Base-by-base conservation (phyloP, 2,888 invertebrate species). In the Rhogogaster chlorosoma region DNA sequence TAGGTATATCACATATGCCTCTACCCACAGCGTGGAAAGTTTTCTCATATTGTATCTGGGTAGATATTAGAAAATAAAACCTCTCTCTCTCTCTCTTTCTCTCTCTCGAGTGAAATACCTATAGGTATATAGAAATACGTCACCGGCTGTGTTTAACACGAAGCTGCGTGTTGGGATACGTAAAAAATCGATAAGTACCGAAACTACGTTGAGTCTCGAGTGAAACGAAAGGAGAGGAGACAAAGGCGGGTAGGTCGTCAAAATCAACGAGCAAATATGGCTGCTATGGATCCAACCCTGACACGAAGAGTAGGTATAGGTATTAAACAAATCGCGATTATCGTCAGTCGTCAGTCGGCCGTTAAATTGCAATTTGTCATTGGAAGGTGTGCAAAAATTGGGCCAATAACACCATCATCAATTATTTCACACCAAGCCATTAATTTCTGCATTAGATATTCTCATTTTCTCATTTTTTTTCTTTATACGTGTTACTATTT, bases 351-450 rank as follows among this genome's bases (percentile, higher is more conserved):
- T 10, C 29, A 32, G 4, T 71, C 38, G 22, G 71, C n/a, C 42
- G 42, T 73, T 73, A 38, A 73, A 73, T 73, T 38, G 71, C 71
- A 73, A 73, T 73, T 53, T 77, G 49, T 29, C 32, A 53, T 49
- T 49, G 32, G 12, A 38, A 80, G 80, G 80, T 80, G 80, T 61
- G 80, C 32, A 80, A 80, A 80, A 80, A 80, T 80, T 80, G 80
- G 80, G 36, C 61, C 80, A 80, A 61, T 49, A 61, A 61, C 36
- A 38, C 57, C 32, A 18, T 61, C 61, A 80, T 80, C 80, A 80
- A 80, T 80, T 80, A 61, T 80, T 80, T 61, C 80, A 57, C 80
- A 80, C 61, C 80, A 18, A 49, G 53, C 29, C 77, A 49, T 77
- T 26, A 32, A 26, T 26, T 22, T 38, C n/a, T 42, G 36, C 22